Evolutionary conservation across 2,797 vertebrate genomes (phyloP), one percentile per base, ranked within the genome.

Genomic region (Myiothlypis coronata): DNA sequence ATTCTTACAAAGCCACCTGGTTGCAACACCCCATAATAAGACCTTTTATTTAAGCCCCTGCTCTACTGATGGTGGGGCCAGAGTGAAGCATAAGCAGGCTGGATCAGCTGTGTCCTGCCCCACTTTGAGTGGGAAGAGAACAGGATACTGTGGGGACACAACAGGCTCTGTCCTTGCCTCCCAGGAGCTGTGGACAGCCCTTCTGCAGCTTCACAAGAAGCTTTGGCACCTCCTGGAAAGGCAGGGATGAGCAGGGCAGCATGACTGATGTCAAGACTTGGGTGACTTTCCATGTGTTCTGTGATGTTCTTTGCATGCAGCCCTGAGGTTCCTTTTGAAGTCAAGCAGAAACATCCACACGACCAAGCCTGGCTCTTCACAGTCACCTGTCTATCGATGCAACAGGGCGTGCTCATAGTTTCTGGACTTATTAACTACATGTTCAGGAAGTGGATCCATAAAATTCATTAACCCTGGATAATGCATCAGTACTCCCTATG

Each of bases 341-440:
- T 55, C 53, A 71, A 74, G 2, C 21, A 39, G 41, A 75, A 78
- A 41, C 0, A 3, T 34, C 8, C 32, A 28, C 7, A 2, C 57
- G 15, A 30, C 26, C 55, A 44, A 61, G 56, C 28, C 23, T 64
- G n/a, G 14, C 37, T 81, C 43, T 67, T 84, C 32, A 27, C 43
- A 63, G 26, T 30, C 2, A 0, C 67, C 69, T 53, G 44, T 37
- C 60, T 46, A 4, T 35, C 0, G 0, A 32, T 4, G 4, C 52
- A 77, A 19, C 12, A 57, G 27, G 14, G 37, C 1, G 0, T 34
- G 56, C 75, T 87, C 41, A 10, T 4, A 15, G 52, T 63, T 92
- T 72, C 68, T 77, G 56, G 37, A 14, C 60, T 85, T 46, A 43
- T 64, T 68, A 80, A 60, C 34, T 63, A 3, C 8, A 20, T 34